These are phyloP conservation scores for Chorisops tibialis DNA, from an alignment of 2,888 invertebrate genomes.

Conservation along the genomic window DNA sequence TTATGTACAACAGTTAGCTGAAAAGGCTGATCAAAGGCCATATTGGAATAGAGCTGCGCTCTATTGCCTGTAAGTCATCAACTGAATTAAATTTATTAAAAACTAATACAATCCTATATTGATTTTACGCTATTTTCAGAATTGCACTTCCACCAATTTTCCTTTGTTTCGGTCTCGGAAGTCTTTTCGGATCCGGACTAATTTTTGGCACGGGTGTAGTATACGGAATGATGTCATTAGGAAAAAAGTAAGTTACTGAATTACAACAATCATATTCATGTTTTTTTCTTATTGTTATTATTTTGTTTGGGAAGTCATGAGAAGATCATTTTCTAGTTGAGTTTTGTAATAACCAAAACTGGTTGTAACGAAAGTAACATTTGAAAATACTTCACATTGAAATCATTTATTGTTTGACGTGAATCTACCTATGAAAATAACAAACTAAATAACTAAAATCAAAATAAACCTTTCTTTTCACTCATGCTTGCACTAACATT, in stretches of 20 bases:
- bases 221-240: slow-evolving; percentile 92
- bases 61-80: slow-evolving; percentile 74
- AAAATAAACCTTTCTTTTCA: slow-evolving; percentile 24
- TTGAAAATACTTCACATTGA: not conserved
- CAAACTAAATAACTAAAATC: slow-evolving; percentile 7
- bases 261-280: too few relatives aligned
- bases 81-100: not conserved
- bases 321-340: too few relatives aligned
- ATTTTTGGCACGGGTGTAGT: slow-evolving; percentile 85
- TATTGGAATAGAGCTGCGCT: slow-evolving; percentile 85
- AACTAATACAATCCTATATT: not conserved
- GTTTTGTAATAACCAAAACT: not conserved
- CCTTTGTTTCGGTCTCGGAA: slow-evolving; percentile 70
- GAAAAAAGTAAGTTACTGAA: slow-evolving; percentile 81
- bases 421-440: too few relatives aligned
- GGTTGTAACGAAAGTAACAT: not conserved
- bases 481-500: slow-evolving; percentile 30
- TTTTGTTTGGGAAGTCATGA: too few relatives aligned
- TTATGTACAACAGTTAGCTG: slow-evolving; percentile 82
- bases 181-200: slow-evolving; percentile 81
- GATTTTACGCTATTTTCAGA: slow-evolving; percentile 54
- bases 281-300: too few relatives aligned
- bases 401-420: too few relatives aligned
- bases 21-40: slow-evolving; percentile 78
- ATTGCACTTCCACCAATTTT: slow-evolving; percentile 77